phyloP scores from a whole-genome alignment of 1,140 invertebrate species.

The Rhopalosiphum padi region DNA sequence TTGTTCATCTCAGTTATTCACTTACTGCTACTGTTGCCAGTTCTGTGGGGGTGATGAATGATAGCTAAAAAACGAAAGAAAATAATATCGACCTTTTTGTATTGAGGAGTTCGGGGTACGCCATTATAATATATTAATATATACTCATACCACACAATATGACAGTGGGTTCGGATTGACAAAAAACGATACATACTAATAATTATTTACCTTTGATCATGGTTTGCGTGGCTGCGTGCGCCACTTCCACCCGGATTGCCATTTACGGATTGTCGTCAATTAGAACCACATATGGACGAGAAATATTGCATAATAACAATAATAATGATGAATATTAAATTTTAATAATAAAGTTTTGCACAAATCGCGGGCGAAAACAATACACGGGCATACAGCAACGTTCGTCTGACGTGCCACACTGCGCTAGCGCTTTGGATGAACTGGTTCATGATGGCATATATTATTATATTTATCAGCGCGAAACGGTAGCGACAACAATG shows the following conservation, averaged over 20 bases:
- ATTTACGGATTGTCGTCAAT: not conserved
- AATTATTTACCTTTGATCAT: constrained; percentile 53
- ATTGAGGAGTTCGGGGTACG: not conserved
- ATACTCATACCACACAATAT: not conserved
- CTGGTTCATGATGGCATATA: not conserved
- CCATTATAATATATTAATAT: not conserved
- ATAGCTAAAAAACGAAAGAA: not conserved
- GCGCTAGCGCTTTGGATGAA: not conserved
- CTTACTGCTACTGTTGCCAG: not conserved
- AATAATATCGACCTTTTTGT: not conserved
- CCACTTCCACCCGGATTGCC: not conserved
- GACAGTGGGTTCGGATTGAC: not conserved
- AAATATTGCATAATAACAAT: not conserved
- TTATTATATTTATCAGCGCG: not conserved
- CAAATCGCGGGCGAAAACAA: not conserved
- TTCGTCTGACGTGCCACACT: not conserved
- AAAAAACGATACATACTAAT: not conserved
- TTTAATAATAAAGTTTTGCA: not conserved
- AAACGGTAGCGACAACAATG: not conserved
- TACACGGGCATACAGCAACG: not conserved
- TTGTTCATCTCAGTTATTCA: not conserved
- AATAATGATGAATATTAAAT: not conserved
- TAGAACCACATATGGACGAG: not conserved
- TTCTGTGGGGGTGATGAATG: not conserved
- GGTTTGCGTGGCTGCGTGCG: constrained; percentile 46